Evolutionary conservation across 2,888 invertebrate species (phyloP), one percentile per base, ranked within the genome.

Genomic region (Netelia inedita): DNA sequence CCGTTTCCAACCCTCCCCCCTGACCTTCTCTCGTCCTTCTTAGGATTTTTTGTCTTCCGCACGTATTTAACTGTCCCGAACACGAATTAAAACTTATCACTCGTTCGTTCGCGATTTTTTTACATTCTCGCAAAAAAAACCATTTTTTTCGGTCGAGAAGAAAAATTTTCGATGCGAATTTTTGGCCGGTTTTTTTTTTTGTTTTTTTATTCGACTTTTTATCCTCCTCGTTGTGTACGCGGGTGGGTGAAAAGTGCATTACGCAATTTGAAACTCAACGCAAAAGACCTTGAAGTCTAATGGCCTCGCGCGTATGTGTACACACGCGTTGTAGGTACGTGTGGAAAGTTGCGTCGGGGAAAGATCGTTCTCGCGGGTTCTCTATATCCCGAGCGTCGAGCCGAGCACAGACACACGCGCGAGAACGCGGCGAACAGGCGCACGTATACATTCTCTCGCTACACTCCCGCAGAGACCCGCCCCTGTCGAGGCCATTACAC

Each of bases 401-500:
- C 61, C 41, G 69, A 16, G 16, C 55, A 21, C n/a, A n/a, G n/a
- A 65, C 66, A 61, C 72, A 57, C 69, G 14, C 28, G 11, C 61
- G 5, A 35, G 35, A 35, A 35, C 6, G 35, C 66, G 68, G 16
- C 35, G 35, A 57, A 59, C 19, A 46, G 35, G 16, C 23, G 28
- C 71, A 41, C 57, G 5, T 21, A 35, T 41, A 61, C 14, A 43
- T 8, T 61, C 74, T 66, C 50, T 53, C 50, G 35, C 68, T 41
- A 78, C 66, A 50, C 73, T 53, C 59, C 50, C 68, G 46, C 41
- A 59, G 78, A 82, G 82, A 82, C 41, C 53, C 79, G 53, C 91
- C 91, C 92, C 92, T 90, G 92, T 89, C 90, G 92, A 90, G 91
- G 89, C 92, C 92, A 92, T 92, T 92, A 92, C 92, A 92, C 91